Conservation (phyloP, 2,797 vertebrate species). For the Alectoris magna region DNA sequence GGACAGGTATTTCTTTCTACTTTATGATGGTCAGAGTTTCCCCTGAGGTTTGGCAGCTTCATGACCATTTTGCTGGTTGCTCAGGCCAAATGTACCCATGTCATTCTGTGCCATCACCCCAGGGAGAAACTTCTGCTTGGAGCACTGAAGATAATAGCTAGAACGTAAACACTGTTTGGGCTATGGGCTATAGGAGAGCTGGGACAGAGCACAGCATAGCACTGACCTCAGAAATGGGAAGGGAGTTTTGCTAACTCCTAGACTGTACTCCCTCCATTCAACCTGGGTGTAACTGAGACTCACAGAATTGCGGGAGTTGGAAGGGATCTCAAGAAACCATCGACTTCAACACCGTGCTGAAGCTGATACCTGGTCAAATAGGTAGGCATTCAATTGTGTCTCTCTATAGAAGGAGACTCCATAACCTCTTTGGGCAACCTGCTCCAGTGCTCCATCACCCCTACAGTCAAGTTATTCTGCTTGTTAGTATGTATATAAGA, state of each 20-base stretch:
- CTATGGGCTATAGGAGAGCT: rapidly evolving
- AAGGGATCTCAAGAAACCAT: too few species aligned
- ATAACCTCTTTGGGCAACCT: too few species aligned
- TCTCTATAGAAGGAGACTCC: too few species aligned
- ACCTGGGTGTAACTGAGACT: background rate
- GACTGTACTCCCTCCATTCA: background rate
- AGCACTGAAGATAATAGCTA: background rate
- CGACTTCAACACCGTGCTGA: too few species aligned
- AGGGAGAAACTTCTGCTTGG: background rate
- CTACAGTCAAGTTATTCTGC: too few species aligned
- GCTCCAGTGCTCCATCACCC: too few species aligned
- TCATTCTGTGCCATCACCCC: background rate
- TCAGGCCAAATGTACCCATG: background rate
- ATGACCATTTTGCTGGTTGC: background rate
- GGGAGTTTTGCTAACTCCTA: background rate
- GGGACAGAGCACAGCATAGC: rapidly evolving
- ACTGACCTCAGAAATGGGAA: background rate
- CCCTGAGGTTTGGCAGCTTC: background rate
- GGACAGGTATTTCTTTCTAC: background rate
- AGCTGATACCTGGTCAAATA: too few species aligned
- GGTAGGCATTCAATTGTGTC: too few species aligned
- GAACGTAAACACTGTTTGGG: background rate
- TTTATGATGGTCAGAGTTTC: background rate
- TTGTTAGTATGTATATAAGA: too few species aligned
- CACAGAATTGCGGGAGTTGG: too few species aligned